These are phyloP conservation scores for Nephrotoma guestfalica DNA, from an alignment of 2,888 invertebrate genomes.

Conservation along the genomic window DNA sequence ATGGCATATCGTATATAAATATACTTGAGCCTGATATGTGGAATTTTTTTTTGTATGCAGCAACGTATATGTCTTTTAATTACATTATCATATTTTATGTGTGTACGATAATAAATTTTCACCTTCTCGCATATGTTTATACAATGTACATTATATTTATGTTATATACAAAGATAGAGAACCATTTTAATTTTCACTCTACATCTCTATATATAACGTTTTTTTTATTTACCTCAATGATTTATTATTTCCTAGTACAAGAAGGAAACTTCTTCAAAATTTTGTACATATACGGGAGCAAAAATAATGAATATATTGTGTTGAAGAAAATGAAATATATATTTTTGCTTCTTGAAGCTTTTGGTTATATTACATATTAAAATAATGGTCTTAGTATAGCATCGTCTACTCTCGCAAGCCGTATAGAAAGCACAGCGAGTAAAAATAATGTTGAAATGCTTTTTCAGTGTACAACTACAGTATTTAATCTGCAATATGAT, in stretches of 20 bases:
- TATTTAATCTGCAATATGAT: not conserved
- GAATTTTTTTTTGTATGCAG: not conserved
- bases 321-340: not conserved
- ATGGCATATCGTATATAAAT: not conserved
- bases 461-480: not conserved
- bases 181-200: not conserved
- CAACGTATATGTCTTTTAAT: not conserved
- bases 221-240: not conserved
- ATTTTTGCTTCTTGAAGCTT: not conserved
- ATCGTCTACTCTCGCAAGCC: not conserved
- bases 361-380: not conserved
- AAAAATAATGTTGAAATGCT: not conserved
- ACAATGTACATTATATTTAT: not conserved
- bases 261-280: not conserved
- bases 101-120: not conserved
- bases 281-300: not conserved
- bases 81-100: not conserved
- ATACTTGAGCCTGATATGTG: not conserved
- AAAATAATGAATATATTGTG: not conserved
- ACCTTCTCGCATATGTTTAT: not conserved
- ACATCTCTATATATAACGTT: not conserved
- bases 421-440: not conserved
- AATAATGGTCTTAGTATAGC: not conserved
- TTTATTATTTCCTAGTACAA: not conserved
- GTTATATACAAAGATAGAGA: not conserved